These are phyloP conservation scores for Caenorhabditis sp. DNA, from an alignment of 2,888 invertebrate species.

Conservation along the genomic window DNA sequence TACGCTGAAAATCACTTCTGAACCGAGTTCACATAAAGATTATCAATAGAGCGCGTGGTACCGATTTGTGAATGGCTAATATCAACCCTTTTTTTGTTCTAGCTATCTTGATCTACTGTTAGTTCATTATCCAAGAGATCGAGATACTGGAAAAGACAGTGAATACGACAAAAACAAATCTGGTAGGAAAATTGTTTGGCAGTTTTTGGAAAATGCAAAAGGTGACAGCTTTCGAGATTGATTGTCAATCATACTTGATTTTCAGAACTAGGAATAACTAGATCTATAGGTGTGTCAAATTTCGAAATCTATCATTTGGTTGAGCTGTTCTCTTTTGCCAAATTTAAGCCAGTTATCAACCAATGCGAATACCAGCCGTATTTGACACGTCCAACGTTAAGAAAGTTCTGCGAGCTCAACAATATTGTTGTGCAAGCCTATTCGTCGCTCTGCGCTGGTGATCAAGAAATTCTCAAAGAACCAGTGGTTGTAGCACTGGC, in stretches of 20 bases:
- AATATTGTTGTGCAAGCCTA: slow-evolving; percentile 72
- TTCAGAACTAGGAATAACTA: slow-evolving; percentile 72
- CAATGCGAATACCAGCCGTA: slow-evolving; percentile 73
- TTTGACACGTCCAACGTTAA: slow-evolving; percentile 62
- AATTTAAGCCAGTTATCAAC: slow-evolving; percentile 54
- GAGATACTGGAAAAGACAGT: slow-evolving; percentile 34
- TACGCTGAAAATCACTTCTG: too few relatives aligned
- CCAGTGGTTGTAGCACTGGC: slow-evolving; percentile 76
- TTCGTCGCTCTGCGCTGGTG: slow-evolving; percentile 71
- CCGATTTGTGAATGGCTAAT: too few relatives aligned
- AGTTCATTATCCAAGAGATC: slow-evolving; percentile 52
- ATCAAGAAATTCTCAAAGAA: slow-evolving; percentile 75
- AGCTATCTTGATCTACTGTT: slow-evolving; percentile 52
- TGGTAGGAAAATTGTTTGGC: slow-evolving; percentile 78
- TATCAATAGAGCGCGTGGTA: too few relatives aligned
- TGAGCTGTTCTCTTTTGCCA: slow-evolving; percentile 74
- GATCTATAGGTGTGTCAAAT: slow-evolving; percentile 84
- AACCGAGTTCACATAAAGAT: too few relatives aligned
- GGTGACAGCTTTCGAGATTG: slow-evolving; percentile 35
- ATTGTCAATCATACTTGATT: neutral
- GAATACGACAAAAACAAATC: slow-evolving; percentile 33
- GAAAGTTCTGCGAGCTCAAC: slow-evolving; percentile 66
- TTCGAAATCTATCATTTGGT: slow-evolving; percentile 79
- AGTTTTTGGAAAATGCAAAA: slow-evolving; percentile 76
- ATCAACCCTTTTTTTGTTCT: too few relatives aligned